Percentiles rank a stretch among this genome's conserved stretches.
Evolutionary conservation across 2,888 invertebrate genomes (phyloP).

Genomic region (Philonicus albiceps): DNA sequence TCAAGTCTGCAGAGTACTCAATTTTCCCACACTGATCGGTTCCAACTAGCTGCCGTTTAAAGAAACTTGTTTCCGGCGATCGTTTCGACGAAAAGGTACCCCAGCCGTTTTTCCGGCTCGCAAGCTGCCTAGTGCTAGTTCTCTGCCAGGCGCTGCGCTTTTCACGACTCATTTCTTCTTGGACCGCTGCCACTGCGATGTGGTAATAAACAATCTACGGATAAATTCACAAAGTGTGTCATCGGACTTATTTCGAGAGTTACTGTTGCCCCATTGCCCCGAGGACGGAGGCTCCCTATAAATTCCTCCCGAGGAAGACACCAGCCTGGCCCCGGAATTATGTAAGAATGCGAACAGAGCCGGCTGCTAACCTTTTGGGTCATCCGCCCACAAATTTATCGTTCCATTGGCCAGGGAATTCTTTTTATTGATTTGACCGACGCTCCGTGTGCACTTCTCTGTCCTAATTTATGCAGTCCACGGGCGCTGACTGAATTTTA

Average conservation of each 20-base stretch:
- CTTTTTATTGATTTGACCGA: neutral
- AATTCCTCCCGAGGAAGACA: neutral
- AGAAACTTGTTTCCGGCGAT: neutral
- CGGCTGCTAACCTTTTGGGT: neutral
- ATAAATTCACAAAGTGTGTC: neutral
- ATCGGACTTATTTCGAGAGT: neutral
- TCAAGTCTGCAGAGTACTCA: neutral
- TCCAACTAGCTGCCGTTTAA: neutral
- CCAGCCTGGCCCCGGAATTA: neutral
- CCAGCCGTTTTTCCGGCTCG: neutral
- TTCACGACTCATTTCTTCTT: neutral
- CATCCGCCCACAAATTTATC: neutral
- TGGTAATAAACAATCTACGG: neutral
- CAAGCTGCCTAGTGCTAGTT: neutral
- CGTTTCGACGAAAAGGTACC: neutral
- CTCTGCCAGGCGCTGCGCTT: neutral
- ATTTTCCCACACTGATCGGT: neutral
- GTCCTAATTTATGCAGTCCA: neutral
- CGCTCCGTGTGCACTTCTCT: neutral
- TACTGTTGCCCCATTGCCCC: neutral
- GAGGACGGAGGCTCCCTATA: neutral
- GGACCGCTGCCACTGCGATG: neutral
- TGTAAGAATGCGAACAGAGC: neutral
- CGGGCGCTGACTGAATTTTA: neutral
- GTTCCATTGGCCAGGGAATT: neutral